These are phyloP conservation scores for Elmis aenea DNA, from an alignment of 2,888 invertebrate species.

Conservation along the genomic window DNA sequence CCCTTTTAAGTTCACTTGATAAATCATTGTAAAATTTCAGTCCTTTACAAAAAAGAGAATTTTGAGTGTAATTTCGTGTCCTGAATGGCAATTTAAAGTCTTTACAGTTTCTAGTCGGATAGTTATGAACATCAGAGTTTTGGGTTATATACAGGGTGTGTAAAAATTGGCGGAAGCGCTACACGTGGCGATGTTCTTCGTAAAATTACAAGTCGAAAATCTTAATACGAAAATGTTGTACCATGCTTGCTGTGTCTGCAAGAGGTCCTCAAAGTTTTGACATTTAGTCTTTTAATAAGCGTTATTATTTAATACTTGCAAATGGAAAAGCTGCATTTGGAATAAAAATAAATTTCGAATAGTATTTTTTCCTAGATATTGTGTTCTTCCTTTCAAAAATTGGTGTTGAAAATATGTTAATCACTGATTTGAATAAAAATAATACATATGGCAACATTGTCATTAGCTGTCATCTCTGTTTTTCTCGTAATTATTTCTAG, in stretches of 20 bases:
- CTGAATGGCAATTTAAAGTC: too few relatives aligned
- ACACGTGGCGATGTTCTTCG: background rate
- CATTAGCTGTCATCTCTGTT: too few relatives aligned
- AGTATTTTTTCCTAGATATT: background rate
- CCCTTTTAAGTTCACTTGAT: too few relatives aligned
- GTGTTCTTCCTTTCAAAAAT: background rate
- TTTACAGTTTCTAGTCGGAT: too few relatives aligned
- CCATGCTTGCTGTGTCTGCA: background rate
- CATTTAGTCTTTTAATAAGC: background rate
- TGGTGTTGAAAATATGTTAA: background rate
- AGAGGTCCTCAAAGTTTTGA: background rate
- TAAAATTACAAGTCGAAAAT: background rate
- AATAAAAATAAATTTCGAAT: background rate
- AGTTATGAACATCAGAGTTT: too few relatives aligned
- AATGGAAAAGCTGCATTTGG: background rate
- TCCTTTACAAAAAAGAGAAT: too few relatives aligned
- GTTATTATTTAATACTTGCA: background rate
- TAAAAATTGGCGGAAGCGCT: background rate
- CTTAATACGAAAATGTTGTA: background rate
- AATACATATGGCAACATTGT: background rate
- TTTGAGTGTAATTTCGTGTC: too few relatives aligned
- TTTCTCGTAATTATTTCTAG: too few relatives aligned
- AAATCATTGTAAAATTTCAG: too few relatives aligned
- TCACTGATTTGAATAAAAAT: background rate
- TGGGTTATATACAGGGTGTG: background rate